These are phyloP conservation scores for Drosophila serrata DNA, from an alignment of 1,140 invertebrate species.

Conservation along the genomic window DNA sequence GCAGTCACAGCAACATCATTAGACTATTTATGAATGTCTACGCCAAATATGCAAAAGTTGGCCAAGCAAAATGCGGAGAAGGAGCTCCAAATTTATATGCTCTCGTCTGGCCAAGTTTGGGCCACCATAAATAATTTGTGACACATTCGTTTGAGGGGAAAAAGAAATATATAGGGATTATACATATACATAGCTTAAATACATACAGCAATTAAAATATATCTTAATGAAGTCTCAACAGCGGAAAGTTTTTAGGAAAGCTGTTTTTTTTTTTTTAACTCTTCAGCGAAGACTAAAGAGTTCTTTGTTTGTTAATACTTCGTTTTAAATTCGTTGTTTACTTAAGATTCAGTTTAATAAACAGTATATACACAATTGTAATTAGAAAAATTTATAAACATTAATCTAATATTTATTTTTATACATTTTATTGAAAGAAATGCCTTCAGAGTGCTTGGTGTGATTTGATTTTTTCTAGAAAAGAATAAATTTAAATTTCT, in stretches of 20 bases:
- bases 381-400: too few relatives aligned
- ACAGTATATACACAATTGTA: too few relatives aligned
- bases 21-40: conserved; percentile 60
- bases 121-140: conserved; percentile 42
- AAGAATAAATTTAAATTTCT: too few relatives aligned
- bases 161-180: not conserved
- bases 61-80: conserved; percentile 17
- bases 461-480: too few relatives aligned
- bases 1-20: conserved; percentile 60
- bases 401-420: too few relatives aligned
- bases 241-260: conserved; percentile 5
- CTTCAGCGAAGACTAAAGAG: not conserved
- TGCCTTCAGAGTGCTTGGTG: too few relatives aligned
- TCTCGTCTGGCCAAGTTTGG: conserved; percentile 20
- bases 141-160: conserved; percentile 4
- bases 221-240: not conserved
- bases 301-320: not conserved
- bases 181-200: not conserved
- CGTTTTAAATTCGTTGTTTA: not conserved
- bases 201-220: not conserved
- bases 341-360: not conserved
- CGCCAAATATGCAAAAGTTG: conserved; percentile 47
- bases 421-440: too few relatives aligned
- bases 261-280: too few relatives aligned
- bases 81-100: conserved; percentile 26